Evolutionary conservation across 2,888 invertebrate species (phyloP).

Genomic region (Nasonovia ribisnigri): DNA sequence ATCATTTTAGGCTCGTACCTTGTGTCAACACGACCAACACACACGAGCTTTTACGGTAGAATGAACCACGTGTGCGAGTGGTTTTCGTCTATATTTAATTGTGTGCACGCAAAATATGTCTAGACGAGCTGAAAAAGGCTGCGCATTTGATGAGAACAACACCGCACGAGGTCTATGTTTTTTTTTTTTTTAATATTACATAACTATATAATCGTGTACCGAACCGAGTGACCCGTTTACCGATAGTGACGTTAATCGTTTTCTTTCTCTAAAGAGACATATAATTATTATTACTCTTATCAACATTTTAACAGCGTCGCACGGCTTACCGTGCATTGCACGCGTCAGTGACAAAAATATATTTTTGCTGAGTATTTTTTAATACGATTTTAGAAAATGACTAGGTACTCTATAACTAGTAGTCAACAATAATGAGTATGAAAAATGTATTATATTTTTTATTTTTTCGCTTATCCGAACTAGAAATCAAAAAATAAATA

Average conservation of each 20-base stretch:
- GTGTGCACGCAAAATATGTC: background rate
- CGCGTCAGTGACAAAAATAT: background rate
- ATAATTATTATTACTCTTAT: background rate
- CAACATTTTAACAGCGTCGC: background rate
- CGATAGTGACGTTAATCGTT: background rate
- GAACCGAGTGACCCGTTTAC: background rate
- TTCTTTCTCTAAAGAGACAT: background rate
- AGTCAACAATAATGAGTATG: background rate
- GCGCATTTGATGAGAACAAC: background rate
- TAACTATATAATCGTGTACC: background rate
- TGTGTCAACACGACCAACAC: background rate
- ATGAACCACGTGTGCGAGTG: background rate
- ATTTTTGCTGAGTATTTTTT: background rate
- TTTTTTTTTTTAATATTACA: background rate
- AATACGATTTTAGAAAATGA: background rate
- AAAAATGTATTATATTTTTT: background rate
- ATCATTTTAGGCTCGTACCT: background rate
- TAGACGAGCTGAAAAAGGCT: background rate
- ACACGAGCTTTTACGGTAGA: background rate
- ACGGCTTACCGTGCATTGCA: background rate
- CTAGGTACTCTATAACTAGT: background rate
- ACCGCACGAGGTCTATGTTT: background rate
- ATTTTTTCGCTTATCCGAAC: background rate
- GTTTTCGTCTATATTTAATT: constrained; percentile 5
- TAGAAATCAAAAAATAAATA: background rate